Conservation (phyloP, 2,797 vertebrate species). For the Manis javanica region DNA sequence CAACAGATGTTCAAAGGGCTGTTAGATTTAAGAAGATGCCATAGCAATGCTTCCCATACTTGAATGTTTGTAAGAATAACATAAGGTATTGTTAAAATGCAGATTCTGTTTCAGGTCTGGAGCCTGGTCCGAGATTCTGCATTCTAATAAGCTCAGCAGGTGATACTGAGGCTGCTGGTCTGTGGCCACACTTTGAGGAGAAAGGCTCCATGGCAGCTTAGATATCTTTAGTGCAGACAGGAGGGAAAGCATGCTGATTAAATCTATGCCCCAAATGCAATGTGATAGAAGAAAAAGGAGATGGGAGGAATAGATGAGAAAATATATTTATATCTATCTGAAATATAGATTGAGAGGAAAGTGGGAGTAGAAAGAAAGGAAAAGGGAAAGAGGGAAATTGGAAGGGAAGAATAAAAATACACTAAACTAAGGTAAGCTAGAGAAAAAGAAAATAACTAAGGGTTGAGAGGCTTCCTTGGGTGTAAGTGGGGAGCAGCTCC, state of each 20-base stretch:
- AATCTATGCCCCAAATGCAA: neutral
- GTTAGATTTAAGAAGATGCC: neutral
- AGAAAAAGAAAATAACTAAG: neutral
- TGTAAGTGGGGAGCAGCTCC: neutral
- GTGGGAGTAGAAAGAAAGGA: neutral
- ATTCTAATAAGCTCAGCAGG: neutral
- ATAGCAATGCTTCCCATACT: neutral
- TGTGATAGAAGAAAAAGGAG: neutral
- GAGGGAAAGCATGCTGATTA: neutral
- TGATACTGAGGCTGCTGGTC: neutral
- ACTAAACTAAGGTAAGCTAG: neutral
- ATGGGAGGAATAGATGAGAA: neutral
- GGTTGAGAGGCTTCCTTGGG: neutral
- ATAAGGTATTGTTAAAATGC: neutral
- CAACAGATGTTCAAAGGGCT: neutral
- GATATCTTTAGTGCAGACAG: neutral
- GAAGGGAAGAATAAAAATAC: neutral
- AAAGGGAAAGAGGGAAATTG: neutral
- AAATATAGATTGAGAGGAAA: neutral
- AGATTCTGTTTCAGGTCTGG: neutral
- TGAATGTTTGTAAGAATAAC: neutral
- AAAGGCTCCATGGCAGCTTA: neutral
- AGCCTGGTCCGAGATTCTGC: neutral
- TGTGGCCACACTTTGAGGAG: neutral
- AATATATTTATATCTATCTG: neutral